Base-by-base conservation (phyloP, 2,888 invertebrate genomes). In the Amphipyra tragopoginis region DNA sequence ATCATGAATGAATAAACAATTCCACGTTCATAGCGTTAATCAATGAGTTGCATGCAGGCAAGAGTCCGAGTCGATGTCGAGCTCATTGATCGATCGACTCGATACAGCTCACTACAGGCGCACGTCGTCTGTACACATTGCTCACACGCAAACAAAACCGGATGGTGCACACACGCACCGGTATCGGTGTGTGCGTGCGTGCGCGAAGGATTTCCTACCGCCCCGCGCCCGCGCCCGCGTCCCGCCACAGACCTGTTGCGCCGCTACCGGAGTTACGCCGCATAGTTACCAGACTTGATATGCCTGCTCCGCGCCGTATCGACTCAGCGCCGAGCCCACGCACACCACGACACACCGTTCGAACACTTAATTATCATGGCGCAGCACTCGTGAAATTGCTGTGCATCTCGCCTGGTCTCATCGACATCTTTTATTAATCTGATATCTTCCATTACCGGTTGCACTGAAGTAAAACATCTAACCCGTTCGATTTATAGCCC, bases 181-280 rank as follows among this genome's bases (percentile, higher is more conserved):
- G 43, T 59, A 66, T 61, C 44, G 38, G 14, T 75, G 93, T 93
- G 92, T 90, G 92, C 73, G 90, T 87, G 84, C 88, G 87, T 91
- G 86, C 86, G 90, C 90, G 90, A 91, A 93, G 92, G 92, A 92
- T 92, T 93, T 93, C 93, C 93, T 93, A 92, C 93, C 90, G 86
- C 86, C 89, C 91, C 90, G 86, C 91, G 85, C 82, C 86, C 85
- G 80, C 85, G 79, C 86, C 66, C 77, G 59, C 84, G 78, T 82
- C 83, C 91, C 91, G 89, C 90, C 89, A 90, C 95, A 88, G 94
- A 94, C 94, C 94, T 94, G 94, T 93, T 94, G 91, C 90, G 90
- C 90, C 86, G 94, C 94, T 94, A 94, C 94, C 91, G 94, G 94
- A 94, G 94, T 94, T 94, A 94, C 94, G 94, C 94, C 92, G 94